Conservation (phyloP, 2,113 vertebrate genomes). For the Prolemur simus region DNA sequence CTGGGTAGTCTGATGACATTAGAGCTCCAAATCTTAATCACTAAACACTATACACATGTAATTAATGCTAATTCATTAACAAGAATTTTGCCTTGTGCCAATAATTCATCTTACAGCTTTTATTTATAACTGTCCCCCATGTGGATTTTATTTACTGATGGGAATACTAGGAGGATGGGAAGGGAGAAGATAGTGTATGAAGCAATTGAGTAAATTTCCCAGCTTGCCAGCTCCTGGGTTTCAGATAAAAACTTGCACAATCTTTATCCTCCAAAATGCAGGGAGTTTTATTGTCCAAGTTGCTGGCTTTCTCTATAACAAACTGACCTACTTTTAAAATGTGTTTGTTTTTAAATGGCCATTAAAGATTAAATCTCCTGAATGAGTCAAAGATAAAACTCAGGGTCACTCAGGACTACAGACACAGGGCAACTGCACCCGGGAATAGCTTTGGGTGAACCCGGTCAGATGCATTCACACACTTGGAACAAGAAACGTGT, state of each 20-base stretch:
- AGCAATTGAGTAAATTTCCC: background rate
- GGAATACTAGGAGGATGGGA: background rate
- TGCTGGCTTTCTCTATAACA: background rate
- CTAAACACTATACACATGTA: background rate
- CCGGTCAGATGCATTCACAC: background rate
- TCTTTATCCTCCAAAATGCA: slow-evolving; percentile 1
- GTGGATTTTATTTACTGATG: background rate
- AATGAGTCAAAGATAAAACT: slow-evolving; percentile 41
- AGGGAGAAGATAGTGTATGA: background rate
- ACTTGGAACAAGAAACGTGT: background rate
- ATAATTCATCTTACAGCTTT: background rate
- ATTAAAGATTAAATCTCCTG: background rate
- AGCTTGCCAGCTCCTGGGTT: background rate
- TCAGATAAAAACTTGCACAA: slow-evolving; percentile 51
- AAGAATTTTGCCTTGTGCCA: background rate
- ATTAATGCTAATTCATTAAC: background rate
- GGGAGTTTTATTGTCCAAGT: background rate
- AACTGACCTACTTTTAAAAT: slow-evolving; percentile 27
- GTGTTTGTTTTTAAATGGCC: slow-evolving; percentile 26
- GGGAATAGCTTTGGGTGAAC: background rate
- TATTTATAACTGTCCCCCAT: background rate
- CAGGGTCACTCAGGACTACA: background rate
- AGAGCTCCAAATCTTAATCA: background rate
- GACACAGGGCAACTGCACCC: background rate
- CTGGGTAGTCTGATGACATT: background rate